Evolutionary conservation across 2,797 vertebrate genomes (phyloP), one percentile per base, ranked within the genome.

Genomic region (Acrossocheilus wenchowensis): DNA sequence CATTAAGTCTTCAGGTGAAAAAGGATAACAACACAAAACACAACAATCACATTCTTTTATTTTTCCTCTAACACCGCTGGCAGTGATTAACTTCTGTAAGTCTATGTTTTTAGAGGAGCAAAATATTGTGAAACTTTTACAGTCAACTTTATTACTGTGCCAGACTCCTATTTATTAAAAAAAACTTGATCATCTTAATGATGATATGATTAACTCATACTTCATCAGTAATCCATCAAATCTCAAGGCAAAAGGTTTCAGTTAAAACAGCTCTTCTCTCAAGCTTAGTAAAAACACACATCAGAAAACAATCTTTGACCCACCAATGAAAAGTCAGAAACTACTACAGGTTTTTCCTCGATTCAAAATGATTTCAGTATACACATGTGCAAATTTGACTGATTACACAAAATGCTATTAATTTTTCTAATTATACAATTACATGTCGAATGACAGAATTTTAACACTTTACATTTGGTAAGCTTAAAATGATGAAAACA

Each of bases 161-260:
- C 57, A 74, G 45, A 41, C 34, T 84, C 73, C 43, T 66, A 71
- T 68, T 84, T 54, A 68, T 26, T 52, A 68, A 60, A 26, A 78
- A 69, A 43, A 19, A 12, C 48, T 23, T 62, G 10, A 62, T 17
- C 14, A 14, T 60, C 10, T 60, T 48, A 34, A 45, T 43, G 36
- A 39, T 19, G 7, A 48, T 80, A 66, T 26, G 48, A 71, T 36
- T 34, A 60, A 85, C 23, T 23, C 8, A 48, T 39, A 36, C 54
- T 43, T 69, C 10, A 36, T 43, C 68, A 39, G 52, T 72, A 48
- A 78, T 39, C 39, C n/a, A 72, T 81, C 45, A 81, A 30, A 69
- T 81, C 23, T 74, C 57, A 81, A 86, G 78, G 78, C 84, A 86
- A 81, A 86, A 66, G 34, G 69, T 86, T 86, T 74, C 23, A 66